Evolutionary conservation across 2,888 invertebrate species (phyloP).

Genomic region (Eupithecia subumbrata): DNA sequence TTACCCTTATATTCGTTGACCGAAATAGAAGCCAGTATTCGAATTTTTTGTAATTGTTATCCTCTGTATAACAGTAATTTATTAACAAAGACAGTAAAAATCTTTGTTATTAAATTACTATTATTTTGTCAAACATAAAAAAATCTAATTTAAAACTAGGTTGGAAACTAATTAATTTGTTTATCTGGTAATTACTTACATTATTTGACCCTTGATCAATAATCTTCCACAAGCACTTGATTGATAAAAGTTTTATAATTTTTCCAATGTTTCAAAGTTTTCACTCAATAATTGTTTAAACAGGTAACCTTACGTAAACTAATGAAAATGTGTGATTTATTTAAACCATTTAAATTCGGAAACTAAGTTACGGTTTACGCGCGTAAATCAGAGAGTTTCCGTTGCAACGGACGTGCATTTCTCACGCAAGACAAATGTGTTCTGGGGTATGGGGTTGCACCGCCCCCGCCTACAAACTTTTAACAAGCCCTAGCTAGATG

Average conservation of each 20-base stretch:
- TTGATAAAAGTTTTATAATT: not conserved
- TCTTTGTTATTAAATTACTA: too few species aligned
- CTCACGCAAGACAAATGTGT: conserved; percentile 12
- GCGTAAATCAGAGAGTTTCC: conserved; percentile 17
- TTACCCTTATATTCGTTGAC: too few species aligned
- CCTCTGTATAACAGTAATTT: too few species aligned
- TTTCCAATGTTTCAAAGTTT: not conserved
- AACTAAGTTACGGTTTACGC: not conserved
- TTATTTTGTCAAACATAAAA: too few species aligned
- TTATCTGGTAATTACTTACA: not conserved
- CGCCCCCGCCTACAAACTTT: conserved; percentile 7
- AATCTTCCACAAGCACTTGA: not conserved
- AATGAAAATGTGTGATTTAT: not conserved
- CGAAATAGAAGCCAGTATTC: too few species aligned
- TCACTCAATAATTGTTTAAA: not conserved
- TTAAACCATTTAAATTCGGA: not conserved
- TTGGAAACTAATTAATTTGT: too few species aligned
- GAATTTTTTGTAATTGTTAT: too few species aligned
- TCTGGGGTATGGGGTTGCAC: conserved; percentile 9
- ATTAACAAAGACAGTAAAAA: too few species aligned
- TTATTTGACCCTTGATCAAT: not conserved
- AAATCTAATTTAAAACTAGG: too few species aligned
- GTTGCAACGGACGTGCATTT: conserved; percentile 23
- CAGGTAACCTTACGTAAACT: not conserved
- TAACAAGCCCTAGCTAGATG: not conserved